phyloP scores from a whole-genome alignment of 2,888 invertebrate genomes.

The Bruchidius siliquastri region DNA sequence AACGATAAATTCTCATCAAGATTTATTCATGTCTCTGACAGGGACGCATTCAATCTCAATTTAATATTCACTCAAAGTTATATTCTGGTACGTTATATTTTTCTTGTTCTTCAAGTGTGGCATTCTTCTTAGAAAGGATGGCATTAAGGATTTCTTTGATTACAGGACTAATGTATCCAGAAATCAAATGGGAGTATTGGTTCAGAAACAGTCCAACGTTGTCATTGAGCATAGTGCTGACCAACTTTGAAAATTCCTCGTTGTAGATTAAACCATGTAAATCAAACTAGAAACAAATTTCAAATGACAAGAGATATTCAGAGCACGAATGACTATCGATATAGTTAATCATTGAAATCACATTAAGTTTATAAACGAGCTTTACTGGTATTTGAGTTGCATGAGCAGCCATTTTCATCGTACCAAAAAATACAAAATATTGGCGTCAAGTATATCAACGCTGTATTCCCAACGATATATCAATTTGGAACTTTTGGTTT shows the following conservation, averaged over 20 bases:
- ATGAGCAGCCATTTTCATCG: no score
- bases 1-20: neutral
- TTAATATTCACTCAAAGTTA: neutral
- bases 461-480: no score
- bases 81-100: neutral
- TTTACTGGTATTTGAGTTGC: no score
- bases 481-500: no score
- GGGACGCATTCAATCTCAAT: neutral
- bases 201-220: slow-evolving; percentile 29
- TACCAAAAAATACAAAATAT: no score
- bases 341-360: no score
- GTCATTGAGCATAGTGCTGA: slow-evolving; percentile 27
- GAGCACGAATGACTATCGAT: no score
- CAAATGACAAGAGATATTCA: no score
- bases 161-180: slow-evolving; percentile 25
- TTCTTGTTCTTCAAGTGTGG: neutral
- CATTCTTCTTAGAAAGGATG: neutral
- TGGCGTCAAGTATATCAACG: no score
- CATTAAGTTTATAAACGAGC: no score
- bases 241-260: slow-evolving; percentile 30
- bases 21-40: neutral
- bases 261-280: slow-evolving; percentile 33
- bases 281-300: slow-evolving; percentile 30
- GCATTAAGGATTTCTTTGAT: neutral
- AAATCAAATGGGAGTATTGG: slow-evolving; percentile 24